Evolutionary conservation across 2,113 vertebrate species (phyloP), one percentile per base, ranked within the genome.

Genomic region (Lophotis ruficrista): DNA sequence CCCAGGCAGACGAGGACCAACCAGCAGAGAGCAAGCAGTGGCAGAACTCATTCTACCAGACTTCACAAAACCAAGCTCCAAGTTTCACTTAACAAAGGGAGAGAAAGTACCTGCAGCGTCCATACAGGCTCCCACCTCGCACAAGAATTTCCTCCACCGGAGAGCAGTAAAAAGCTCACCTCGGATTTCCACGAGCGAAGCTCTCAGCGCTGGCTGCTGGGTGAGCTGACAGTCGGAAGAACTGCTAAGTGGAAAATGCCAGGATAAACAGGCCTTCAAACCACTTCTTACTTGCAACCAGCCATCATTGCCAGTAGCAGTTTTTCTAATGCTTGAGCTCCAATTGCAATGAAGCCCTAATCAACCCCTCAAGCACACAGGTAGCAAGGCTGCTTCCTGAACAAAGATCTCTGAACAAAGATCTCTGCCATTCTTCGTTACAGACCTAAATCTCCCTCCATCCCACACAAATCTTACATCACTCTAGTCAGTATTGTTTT

Each of bases 71-170:
- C 6, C 37, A 73, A 72, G 10, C 43, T 51, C 69, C 38, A 60
- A n/a, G 6, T 64, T 87, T 64, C 60, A 51, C 24, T 31, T 45
- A 69, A 14, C 24, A 31, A 69, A 61, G 18, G 31, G 22, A 71
- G 27, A 76, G 8, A 24, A 78, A 31, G 45, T 16, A 82, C 20
- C 33, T 70, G 38, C 14, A 54, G 14, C 0, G 0, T 33, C 16
- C 53, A 38, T 0, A 0, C 1, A 71, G 19, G 25, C 37, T 57
- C n/a, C 7, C 7, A 23, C 50, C 72, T 89, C 0, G 0, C 69
- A 77, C 14, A n/a, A 86, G 37, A 82, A 72, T 11, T n/a, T 93
- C 79, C 83, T 51, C 41, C 31, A 19, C 31, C 37, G 56, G 33
- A 71, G 38, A 87, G 51, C 38, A 79, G 28, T 9, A 58, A 48